A percentile compares a stretch with the other conserved stretches of the same genome.
Evolutionary conservation across 2,113 vertebrate genomes (phyloP).

Genomic region (Salvelinus sp.): DNA sequence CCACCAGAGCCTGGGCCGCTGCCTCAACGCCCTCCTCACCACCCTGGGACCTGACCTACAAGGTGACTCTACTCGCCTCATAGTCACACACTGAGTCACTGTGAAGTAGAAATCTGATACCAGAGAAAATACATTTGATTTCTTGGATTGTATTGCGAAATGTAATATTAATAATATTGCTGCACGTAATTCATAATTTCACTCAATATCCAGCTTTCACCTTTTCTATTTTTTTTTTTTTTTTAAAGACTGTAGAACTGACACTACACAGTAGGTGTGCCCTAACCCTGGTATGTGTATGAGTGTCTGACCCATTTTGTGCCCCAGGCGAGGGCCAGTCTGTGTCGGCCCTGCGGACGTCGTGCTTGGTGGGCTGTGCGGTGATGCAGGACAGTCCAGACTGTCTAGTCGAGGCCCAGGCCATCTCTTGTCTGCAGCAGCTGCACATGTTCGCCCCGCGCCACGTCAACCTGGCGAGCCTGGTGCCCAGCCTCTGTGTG

Average conservation of each 20-base stretch:
- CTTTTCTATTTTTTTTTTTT: too few relatives aligned
- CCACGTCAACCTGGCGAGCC: slow-evolving; percentile 84
- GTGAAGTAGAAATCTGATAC: too few relatives aligned
- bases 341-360: slow-evolving; percentile 77
- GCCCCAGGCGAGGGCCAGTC: slow-evolving; percentile 70
- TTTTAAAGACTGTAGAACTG: too few relatives aligned
- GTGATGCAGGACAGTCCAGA: slow-evolving; percentile 88
- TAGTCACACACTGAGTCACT: slow-evolving; percentile 2
- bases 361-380: slow-evolving; percentile 83
- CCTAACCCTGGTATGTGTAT: neutral
- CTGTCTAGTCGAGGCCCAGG: slow-evolving; percentile 86
- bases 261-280: too few relatives aligned
- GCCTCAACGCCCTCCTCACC: slow-evolving; percentile 75
- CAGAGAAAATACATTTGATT: too few relatives aligned
- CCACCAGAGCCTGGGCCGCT: slow-evolving; percentile 78
- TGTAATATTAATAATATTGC: too few relatives aligned
- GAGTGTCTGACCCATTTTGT: neutral
- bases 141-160: too few relatives aligned
- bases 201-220: too few relatives aligned
- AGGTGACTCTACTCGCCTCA: slow-evolving; percentile 38
- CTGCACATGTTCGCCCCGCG: slow-evolving; percentile 94
- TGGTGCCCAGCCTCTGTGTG: slow-evolving; percentile 90
- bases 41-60: slow-evolving; percentile 71
- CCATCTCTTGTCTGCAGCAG: slow-evolving; percentile 91
- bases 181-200: too few relatives aligned